Base-by-base conservation (phyloP, 2,113 vertebrate genomes). In the Upupa epops region DNA sequence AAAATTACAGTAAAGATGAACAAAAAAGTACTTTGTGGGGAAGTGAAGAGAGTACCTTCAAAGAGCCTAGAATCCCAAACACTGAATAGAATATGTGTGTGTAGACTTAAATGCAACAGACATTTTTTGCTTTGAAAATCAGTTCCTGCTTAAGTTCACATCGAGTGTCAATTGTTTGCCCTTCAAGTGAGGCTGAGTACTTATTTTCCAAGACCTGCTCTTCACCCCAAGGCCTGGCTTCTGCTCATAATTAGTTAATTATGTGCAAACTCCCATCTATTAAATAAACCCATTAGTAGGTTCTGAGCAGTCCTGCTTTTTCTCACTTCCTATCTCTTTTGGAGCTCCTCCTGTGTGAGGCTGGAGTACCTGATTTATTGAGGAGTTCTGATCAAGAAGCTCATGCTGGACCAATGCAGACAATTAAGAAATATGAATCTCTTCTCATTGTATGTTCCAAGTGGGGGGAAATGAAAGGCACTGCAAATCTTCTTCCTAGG, bases 11-110 rank as follows among this genome's bases (percentile, higher is more conserved):
- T 7, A 13, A 93, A 93, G 68, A 52, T 90, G 93, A 96, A 95
- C 90, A 95, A 94, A 93, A 96, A 95, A 82, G 92, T 87, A 86
- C 88, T 93, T 95, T 96, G 84, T 89, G 71, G 86, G 89, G 90
- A 92, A 92, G 90, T 94, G 94, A 84, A 95, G 71, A 95, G 93
- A 94, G 70, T 94, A 72, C 49, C 71, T 94, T 97, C 95, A 95
- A 95, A 96, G 92, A 79, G 19, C 32, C 94, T 84, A 79, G 83
- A 94, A 91, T 92, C 71, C 93, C 71, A 88, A 95, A 96, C 74
- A 89, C 77, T 88, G 88, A 90, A 94, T 36, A 83, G 90, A 82
- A 63, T 94, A 64, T 79, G 21, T 83, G 72, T 78, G 86, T 51
- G n/a, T n/a, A 83, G 89, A 80, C 94, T 89, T 89, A 78, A 86